Percentiles rank a stretch among this genome's conserved stretches.
These are phyloP conservation scores for Coronaproctus castanopsis DNA, from an alignment of 2,888 invertebrate species.

Conservation along the genomic window DNA sequence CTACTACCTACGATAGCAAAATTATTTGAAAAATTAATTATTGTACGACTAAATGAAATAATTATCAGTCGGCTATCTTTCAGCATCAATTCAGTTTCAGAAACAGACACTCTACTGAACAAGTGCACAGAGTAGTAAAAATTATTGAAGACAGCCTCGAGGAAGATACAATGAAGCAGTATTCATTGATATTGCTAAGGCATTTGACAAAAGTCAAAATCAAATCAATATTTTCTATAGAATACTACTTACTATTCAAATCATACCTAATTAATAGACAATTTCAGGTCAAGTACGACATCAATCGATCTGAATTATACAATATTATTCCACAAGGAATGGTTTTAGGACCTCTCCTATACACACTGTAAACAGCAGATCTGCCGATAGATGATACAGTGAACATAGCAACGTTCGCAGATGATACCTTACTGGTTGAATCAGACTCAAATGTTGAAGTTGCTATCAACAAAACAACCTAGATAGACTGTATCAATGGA, in stretches of 20 bases:
- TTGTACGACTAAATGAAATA: neutral
- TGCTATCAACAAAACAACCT: no score
- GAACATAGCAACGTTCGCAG: neutral
- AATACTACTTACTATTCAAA: no score
- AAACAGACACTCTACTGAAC: neutral
- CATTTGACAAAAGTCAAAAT: neutral
- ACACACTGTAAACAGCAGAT: neutral
- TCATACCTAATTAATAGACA: no score
- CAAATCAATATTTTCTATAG: no score
- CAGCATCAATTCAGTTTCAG: neutral
- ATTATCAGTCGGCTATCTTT: no score
- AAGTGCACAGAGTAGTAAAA: neutral
- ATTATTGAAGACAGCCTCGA: neutral
- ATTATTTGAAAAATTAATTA: neutral
- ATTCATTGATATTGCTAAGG: neutral
- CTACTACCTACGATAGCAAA: neutral
- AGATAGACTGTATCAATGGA: no score
- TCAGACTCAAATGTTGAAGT: no score
- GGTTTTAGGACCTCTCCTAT: neutral
- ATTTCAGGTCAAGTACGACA: no score
- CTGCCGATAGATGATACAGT: neutral
- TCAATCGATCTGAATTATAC: no score
- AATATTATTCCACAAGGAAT: neutral
- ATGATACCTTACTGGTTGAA: no score
- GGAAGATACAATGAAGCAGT: neutral